A percentile compares a stretch with the other conserved stretches of the same genome.
Conservation (phyloP, 2,888 invertebrate species). For the Tachina lurida region DNA sequence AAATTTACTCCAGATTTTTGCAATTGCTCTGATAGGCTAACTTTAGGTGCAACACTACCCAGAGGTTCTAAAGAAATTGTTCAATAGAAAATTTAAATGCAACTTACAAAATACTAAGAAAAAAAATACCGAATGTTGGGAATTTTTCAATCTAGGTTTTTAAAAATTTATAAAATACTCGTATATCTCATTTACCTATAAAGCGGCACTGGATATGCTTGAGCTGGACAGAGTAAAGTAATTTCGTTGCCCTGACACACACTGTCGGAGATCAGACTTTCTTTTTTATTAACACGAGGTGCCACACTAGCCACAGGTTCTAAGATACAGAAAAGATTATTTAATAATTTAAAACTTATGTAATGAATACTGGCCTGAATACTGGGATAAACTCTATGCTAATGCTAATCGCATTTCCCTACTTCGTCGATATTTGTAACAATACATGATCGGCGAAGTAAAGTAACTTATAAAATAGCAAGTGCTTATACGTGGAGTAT, state of each 20-base stretch:
- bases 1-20: slow-evolving; percentile 82
- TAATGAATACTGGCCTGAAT: slow-evolving; percentile 51
- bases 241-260: slow-evolving; percentile 84
- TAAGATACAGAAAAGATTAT: slow-evolving; percentile 63
- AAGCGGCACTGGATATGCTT: slow-evolving; percentile 87
- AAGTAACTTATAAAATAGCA: too few species aligned
- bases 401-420: too few species aligned
- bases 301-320: slow-evolving; percentile 85
- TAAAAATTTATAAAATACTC: too few species aligned
- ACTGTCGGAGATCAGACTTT: slow-evolving; percentile 84
- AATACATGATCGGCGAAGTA: too few species aligned
- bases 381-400: slow-evolving; percentile 51
- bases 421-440: too few species aligned
- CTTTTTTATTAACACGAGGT: slow-evolving; percentile 86
- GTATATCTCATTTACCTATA: slow-evolving; percentile 85
- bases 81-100: not conserved
- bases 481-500: too few species aligned
- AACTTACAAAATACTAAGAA: slow-evolving; percentile 34
- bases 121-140: slow-evolving; percentile 1
- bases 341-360: not conserved
- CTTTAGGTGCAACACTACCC: slow-evolving; percentile 85
- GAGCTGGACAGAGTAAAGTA: slow-evolving; percentile 88
- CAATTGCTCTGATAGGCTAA: slow-evolving; percentile 83
- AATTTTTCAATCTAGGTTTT: not conserved
- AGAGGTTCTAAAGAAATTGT: slow-evolving; percentile 79